phyloP scores from a whole-genome alignment of 2,888 invertebrate genomes.

The Liopterus haemorrhoidalis region DNA sequence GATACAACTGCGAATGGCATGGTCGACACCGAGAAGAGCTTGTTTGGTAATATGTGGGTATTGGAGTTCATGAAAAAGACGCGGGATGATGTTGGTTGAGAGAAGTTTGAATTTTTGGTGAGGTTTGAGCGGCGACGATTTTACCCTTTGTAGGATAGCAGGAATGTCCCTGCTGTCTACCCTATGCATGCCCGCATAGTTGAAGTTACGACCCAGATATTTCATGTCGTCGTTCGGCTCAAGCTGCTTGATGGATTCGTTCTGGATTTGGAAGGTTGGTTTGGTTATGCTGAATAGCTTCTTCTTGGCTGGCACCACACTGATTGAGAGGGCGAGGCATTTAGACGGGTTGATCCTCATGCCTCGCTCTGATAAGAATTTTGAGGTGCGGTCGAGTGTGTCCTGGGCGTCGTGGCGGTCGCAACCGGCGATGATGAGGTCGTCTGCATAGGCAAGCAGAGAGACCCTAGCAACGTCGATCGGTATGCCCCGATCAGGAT shows the following conservation, averaged over 20 bases:
- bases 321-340: too few relatives aligned
- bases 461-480: too few relatives aligned
- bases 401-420: too few relatives aligned
- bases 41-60: background rate
- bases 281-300: conserved; percentile 1
- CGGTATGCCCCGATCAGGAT: too few relatives aligned
- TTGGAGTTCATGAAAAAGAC: background rate
- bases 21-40: background rate
- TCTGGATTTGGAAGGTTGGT: background rate
- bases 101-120: conserved; percentile 11
- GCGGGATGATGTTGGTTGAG: background rate
- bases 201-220: background rate
- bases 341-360: too few relatives aligned
- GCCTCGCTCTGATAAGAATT: too few relatives aligned
- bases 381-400: too few relatives aligned
- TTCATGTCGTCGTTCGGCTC: background rate
- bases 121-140: conserved; percentile 15
- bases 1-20: background rate
- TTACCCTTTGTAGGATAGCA: conserved; percentile 1
- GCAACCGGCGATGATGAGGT: too few relatives aligned
- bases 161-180: too few relatives aligned
- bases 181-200: background rate
- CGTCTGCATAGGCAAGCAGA: too few relatives aligned
- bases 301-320: conserved; percentile 16
- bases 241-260: background rate